A percentile compares a stretch with the other conserved stretches of the same genome.
Conservation (phyloP, 1,140 invertebrate genomes). For the Diachasmimorpha longicaudata region DNA sequence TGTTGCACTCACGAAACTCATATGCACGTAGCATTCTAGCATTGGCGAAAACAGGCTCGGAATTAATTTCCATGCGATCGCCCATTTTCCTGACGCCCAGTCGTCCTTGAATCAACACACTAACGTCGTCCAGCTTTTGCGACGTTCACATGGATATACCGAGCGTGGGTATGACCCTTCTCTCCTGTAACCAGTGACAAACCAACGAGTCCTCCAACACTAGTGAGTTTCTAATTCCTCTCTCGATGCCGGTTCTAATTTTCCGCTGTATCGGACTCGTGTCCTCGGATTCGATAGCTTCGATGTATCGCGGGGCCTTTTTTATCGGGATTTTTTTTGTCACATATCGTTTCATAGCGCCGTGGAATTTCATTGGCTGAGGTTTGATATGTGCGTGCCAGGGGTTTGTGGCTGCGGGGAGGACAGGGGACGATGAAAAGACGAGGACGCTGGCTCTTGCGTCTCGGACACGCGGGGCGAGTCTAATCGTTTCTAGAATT, state of each 20-base stretch:
- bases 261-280: conserved; percentile 1
- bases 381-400: background rate
- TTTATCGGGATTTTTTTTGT: background rate
- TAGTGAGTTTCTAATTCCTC: background rate
- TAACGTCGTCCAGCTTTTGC: conserved; percentile 11
- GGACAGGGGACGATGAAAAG: no score
- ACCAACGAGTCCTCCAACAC: background rate
- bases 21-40: background rate
- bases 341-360: background rate
- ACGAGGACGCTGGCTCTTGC: background rate
- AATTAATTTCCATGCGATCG: conserved; percentile 33
- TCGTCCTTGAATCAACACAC: conserved; percentile 27
- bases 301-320: background rate
- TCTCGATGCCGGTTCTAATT: background rate
- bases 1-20: conserved; percentile 3
- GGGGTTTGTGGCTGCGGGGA: background rate
- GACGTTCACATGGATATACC: conserved; percentile 22
- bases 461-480: conserved; percentile 27
- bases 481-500: conserved; percentile 45
- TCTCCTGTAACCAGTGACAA: background rate
- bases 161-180: conserved; percentile 22
- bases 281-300: conserved; percentile 17
- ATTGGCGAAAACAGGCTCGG: conserved; percentile 12
- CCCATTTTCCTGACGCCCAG: conserved; percentile 27
- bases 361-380: background rate